Evolutionary conservation across 2,888 invertebrate species (phyloP), one percentile per base, ranked within the genome.

Genomic region (Cataglyphis rosenhaueri): DNA sequence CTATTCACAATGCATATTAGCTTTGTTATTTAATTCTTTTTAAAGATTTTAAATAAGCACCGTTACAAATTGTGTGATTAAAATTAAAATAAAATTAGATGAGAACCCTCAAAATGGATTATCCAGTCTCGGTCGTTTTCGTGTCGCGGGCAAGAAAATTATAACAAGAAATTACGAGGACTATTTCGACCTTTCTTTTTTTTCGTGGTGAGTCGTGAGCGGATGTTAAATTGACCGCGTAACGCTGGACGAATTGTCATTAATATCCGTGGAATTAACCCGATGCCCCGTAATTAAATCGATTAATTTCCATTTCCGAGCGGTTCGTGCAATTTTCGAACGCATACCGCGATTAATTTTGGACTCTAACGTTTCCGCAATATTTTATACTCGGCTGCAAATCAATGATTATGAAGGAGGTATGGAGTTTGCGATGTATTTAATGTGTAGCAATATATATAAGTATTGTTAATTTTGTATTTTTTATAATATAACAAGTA

Each of bases 141-240:
- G 75, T 21, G 62, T 70, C n/a, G 74, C 29, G 38, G 61, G 9
- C 6, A 1, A 52, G 64, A 59, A 86, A 88, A 88, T 88, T 78
- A 83, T 82, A 88, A 87, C 73, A 74, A 87, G 83, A 44, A 52
- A 84, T 71, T 73, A 87, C 66, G 48, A 57, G n/a, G 32, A 29
- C 35, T 75, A 10, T 81, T 57, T 61, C 48, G 21, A 10, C 41
- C 52, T 61, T 38, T 35, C 75, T 71, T 55, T 55, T 44, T 66
- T 44, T 66, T 38, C n/a, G 12, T 29, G 78, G n/a, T n/a, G 32
- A 61, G 68, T 79, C 74, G 84, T 44, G 18, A 44, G n/a, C 64
- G 76, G 32, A 65, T 55, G 85, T 83, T 88, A 88, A 88, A 88
- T 87, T 85, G 84, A 87, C 82, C 83, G 44, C 65, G 52, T 68